These are phyloP conservation scores for Ctenochaetus hawaiiensis DNA, from an alignment of 2,797 vertebrate genomes.

Conservation along the genomic window DNA sequence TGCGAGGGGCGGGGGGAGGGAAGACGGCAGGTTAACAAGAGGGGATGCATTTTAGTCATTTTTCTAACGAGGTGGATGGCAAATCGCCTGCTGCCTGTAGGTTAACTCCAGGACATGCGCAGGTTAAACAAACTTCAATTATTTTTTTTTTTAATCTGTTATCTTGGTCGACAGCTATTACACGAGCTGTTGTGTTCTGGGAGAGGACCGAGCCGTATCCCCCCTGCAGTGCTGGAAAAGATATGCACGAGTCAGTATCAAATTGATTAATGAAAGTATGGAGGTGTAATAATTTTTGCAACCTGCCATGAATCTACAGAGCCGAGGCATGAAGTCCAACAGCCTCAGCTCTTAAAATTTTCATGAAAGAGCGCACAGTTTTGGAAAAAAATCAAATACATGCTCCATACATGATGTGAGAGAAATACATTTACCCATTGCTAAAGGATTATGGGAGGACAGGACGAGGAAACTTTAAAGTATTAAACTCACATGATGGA, in stretches of 20 bases:
- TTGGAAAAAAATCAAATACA: slow-evolving; percentile 26
- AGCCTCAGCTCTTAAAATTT: neutral
- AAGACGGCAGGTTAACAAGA: too few species aligned
- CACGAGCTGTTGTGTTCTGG: slow-evolving; percentile 16
- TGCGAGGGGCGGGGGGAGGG: too few species aligned
- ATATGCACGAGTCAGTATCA: slow-evolving; percentile 12
- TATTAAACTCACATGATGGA: slow-evolving; percentile 5
- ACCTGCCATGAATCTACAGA: slow-evolving; percentile 6
- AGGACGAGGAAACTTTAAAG: neutral
- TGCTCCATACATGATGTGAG: slow-evolving; percentile 16
- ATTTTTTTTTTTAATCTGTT: slow-evolving; percentile 26
- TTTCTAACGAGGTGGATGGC: too few species aligned
- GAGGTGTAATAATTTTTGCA: slow-evolving; percentile 15
- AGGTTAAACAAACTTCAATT: slow-evolving; percentile 41
- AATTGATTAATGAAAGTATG: slow-evolving; percentile 23
- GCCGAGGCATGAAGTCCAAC: slow-evolving; percentile 5
- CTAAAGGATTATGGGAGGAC: slow-evolving; percentile 37
- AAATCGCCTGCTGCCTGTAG: neutral
- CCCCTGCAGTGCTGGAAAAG: neutral
- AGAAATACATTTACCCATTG: neutral
- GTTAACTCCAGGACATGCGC: slow-evolving; percentile 9
- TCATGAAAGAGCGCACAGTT: neutral
- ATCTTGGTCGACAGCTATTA: slow-evolving; percentile 29
- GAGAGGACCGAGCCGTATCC: slow-evolving; percentile 5
- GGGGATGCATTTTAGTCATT: too few species aligned